Evolutionary conservation across 2,888 invertebrate species (phyloP).

Genomic region (Philonicus albiceps): DNA sequence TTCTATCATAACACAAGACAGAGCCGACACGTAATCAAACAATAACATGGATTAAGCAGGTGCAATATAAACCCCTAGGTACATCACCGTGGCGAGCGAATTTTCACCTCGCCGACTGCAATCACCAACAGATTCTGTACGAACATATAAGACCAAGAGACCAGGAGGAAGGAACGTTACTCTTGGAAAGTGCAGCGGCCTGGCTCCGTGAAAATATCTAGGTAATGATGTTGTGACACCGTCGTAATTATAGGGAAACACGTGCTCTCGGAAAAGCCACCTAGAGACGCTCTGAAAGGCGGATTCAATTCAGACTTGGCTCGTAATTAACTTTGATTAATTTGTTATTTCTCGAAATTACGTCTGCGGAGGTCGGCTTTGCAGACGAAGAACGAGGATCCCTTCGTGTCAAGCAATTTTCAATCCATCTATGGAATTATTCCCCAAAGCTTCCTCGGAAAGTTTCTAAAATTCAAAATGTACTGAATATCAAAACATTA

Average conservation of each 20-base stretch:
- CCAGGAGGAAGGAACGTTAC: background rate
- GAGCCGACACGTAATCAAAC: conserved; percentile 1
- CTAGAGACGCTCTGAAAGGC: background rate
- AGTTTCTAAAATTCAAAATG: background rate
- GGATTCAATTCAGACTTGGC: background rate
- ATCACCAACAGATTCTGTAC: background rate
- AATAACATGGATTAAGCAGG: conserved; percentile 2
- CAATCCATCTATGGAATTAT: background rate
- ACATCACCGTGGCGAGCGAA: background rate
- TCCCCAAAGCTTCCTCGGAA: background rate
- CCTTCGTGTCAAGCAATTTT: background rate
- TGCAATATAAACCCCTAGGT: background rate
- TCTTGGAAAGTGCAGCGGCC: background rate
- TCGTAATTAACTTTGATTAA: conserved; percentile 11
- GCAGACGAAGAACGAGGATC: background rate
- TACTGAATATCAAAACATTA: background rate
- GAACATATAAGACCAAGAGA: background rate
- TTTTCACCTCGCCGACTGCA: background rate
- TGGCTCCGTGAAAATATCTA: background rate
- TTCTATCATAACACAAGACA: background rate
- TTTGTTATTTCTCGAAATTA: background rate
- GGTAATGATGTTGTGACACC: background rate
- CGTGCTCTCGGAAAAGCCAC: background rate
- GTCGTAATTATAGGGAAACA: conserved; percentile 14
- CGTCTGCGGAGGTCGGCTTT: background rate